Conservation (phyloP, 2,113 vertebrate species). For the Anas platyrhynchos region DNA sequence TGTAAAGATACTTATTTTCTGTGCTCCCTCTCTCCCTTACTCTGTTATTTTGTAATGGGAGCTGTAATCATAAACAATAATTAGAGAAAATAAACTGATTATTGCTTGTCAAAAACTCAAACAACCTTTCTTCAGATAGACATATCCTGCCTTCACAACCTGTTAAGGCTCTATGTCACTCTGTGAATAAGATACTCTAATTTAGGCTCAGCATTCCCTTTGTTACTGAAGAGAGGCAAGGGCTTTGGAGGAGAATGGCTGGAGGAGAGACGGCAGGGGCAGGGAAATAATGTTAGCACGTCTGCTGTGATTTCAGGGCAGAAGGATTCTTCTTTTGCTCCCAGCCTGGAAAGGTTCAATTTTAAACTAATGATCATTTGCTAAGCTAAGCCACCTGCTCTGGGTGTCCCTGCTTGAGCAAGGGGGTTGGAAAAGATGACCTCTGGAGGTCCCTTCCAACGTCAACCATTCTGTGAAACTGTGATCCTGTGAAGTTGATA, state of each 20-base stretch:
- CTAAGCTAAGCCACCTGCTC: not conserved
- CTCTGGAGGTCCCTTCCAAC: not conserved
- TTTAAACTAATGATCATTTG: not conserved
- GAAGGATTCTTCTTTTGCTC: not conserved
- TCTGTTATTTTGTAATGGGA: not conserved
- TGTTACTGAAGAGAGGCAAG: not conserved
- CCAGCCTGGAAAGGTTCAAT: not conserved
- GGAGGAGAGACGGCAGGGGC: too few relatives aligned
- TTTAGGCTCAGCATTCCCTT: not conserved
- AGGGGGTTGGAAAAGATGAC: not conserved
- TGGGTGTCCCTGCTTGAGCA: not conserved
- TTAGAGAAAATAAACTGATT: not conserved
- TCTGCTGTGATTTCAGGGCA: not conserved
- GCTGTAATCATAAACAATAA: not conserved
- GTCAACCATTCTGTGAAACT: not conserved
- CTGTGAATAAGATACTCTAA: not conserved
- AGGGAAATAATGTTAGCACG: not conserved
- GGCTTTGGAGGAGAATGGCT: not conserved
- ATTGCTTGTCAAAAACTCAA: not conserved
- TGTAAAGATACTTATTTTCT: not conserved
- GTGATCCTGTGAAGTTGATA: not conserved
- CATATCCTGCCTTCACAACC: not conserved
- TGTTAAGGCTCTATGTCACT: not conserved
- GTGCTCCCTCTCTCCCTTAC: not conserved
- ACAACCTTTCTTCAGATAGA: not conserved